These are phyloP conservation scores for Antedon mediterranea DNA, from an alignment of 53 echinoderm and acorn worm genomes.

Conservation along the genomic window DNA sequence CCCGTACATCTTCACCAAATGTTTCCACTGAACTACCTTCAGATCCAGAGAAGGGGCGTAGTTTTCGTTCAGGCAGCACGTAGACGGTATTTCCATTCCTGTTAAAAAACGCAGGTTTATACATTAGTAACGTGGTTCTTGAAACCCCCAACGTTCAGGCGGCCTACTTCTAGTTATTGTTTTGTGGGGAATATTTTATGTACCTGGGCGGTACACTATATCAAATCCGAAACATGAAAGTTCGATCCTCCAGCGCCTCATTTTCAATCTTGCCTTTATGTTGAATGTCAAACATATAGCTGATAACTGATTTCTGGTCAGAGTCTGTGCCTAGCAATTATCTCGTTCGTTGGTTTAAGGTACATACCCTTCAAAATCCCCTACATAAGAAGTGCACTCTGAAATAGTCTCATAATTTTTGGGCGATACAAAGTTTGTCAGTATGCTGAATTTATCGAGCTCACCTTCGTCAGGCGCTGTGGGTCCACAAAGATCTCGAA, in stretches of 20 bases:
- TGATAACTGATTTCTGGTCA: conserved; percentile 21
- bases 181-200: neutral
- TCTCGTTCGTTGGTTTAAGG: no score
- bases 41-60: conserved; percentile 1
- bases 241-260: neutral
- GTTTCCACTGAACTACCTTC: conserved; percentile 1
- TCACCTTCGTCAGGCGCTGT: conserved; percentile 3
- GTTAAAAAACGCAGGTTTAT: no score
- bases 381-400: conserved; percentile 17
- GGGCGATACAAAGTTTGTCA: conserved; percentile 14
- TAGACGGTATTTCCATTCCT: neutral
- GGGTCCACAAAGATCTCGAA: conserved; percentile 10
- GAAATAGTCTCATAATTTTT: conserved; percentile 16
- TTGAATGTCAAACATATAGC: conserved; percentile 17
- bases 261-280: neutral
- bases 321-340: no score
- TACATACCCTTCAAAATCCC: conserved; percentile 6
- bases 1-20: conserved; percentile 6
- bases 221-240: neutral
- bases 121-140: neutral
- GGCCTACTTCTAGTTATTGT: neutral
- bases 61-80: conserved; percentile 8
- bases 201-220: neutral
- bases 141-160: neutral
- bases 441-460: conserved; percentile 12